phyloP scores from a whole-genome alignment of 2,113 vertebrate genomes.

The Pica pica region DNA sequence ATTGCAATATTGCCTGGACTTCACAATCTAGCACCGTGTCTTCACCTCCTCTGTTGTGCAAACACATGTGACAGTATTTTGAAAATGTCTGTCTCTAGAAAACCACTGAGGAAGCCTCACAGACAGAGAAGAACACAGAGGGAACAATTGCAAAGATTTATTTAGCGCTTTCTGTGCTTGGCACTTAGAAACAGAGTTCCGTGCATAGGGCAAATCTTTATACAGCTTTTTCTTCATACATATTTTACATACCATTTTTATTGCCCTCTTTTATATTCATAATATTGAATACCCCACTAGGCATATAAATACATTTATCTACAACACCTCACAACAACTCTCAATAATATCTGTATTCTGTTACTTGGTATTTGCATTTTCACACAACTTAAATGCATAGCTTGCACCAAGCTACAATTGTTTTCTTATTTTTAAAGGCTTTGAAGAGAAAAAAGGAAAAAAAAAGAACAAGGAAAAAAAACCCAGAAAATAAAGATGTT shows the following conservation, averaged over 20 bases:
- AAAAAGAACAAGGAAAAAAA: neutral
- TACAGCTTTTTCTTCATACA: conserved; percentile 82
- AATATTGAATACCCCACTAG: conserved; percentile 81
- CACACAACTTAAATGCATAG: conserved; percentile 88
- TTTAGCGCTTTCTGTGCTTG: conserved; percentile 91
- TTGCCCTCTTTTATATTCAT: conserved; percentile 84
- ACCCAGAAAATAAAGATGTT: conserved; percentile 33
- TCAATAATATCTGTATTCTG: conserved; percentile 82
- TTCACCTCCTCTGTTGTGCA: neutral
- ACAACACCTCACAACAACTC: conserved; percentile 92
- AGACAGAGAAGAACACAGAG: conserved; percentile 32
- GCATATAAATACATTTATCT: conserved; percentile 97
- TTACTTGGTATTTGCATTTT: conserved; percentile 81
- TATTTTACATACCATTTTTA: conserved; percentile 83
- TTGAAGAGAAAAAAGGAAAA: conserved; percentile 11
- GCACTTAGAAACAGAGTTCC: conserved; percentile 92
- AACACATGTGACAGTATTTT: neutral
- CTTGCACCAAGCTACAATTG: conserved; percentile 76
- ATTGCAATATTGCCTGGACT: neutral
- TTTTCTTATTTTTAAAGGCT: conserved; percentile 68
- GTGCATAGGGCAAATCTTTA: conserved; percentile 83
- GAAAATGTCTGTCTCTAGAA: neutral
- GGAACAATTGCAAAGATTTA: conserved; percentile 85
- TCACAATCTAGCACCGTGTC: neutral
- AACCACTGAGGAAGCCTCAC: neutral